Evolutionary conservation across 2,888 invertebrate species (phyloP).

Genomic region (Steinernema hermaphroditum): DNA sequence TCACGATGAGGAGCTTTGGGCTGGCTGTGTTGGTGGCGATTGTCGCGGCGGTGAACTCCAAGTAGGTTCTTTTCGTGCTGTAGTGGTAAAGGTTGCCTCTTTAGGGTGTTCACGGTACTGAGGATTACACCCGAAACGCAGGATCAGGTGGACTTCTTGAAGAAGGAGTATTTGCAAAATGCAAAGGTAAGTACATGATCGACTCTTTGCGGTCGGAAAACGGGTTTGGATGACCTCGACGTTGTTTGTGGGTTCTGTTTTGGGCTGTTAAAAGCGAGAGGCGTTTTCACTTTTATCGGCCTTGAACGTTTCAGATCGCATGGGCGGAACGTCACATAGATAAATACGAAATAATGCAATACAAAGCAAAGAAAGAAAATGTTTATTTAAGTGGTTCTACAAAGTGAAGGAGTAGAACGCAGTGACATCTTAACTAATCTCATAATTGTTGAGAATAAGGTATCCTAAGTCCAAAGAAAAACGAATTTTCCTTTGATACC

Average conservation of each 20-base stretch:
- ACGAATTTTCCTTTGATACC: too few relatives aligned
- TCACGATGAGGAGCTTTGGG: neutral
- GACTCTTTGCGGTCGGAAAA: neutral
- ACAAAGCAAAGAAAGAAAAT: too few relatives aligned
- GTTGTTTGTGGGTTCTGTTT: conserved; percentile 8
- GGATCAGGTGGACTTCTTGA: conserved; percentile 43
- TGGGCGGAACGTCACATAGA: too few relatives aligned
- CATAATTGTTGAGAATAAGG: too few relatives aligned
- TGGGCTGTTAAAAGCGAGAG: neutral
- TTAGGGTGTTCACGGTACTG: conserved; percentile 48
- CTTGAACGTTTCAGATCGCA: conserved; percentile 1
- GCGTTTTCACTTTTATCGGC: neutral
- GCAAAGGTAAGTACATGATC: conserved; percentile 37
- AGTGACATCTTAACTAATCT: too few relatives aligned
- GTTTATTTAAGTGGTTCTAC: too few relatives aligned
- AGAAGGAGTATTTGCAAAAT: conserved; percentile 42
- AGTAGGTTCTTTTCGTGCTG: neutral
- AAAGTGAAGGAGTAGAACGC: too few relatives aligned
- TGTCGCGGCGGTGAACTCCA: conserved; percentile 2
- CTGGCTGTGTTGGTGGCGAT: neutral
- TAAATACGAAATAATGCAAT: too few relatives aligned
- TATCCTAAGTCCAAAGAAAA: too few relatives aligned
- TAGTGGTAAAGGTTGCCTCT: neutral
- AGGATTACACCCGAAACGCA: conserved; percentile 42
- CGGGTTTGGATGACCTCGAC: conserved; percentile 10